Evolutionary conservation across 2,888 invertebrate genomes (phyloP).

Genomic region (Thera obeliscata): DNA sequence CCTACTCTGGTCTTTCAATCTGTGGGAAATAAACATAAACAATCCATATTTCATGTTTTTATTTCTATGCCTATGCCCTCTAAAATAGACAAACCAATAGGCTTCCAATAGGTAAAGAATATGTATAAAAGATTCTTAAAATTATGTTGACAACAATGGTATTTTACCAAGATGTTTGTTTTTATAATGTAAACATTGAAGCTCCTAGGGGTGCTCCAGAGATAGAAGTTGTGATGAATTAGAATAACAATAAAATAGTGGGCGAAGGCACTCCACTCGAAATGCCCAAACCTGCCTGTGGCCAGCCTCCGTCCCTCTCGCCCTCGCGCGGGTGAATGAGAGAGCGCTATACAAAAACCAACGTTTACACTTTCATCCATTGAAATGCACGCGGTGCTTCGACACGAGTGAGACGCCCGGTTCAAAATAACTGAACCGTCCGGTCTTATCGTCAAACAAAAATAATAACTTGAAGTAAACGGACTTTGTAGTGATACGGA

Average conservation of each 20-base stretch:
- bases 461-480: conserved; percentile 62
- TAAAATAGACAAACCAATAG: conserved; percentile 2
- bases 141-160: conserved; percentile 9
- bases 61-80: conserved; percentile 42
- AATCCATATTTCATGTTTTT: conserved; percentile 63
- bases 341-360: conserved; percentile 81
- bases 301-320: conserved; percentile 62
- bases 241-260: conserved; percentile 75
- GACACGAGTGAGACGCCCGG: conserved; percentile 74
- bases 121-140: neutral
- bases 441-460: conserved; percentile 66
- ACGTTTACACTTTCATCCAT: conserved; percentile 82
- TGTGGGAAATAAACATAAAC: conserved; percentile 79
- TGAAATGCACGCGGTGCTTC: conserved; percentile 81
- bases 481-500: conserved; percentile 58
- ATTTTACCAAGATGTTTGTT: conserved; percentile 23
- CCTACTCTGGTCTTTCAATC: conserved; percentile 83
- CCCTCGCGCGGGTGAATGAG: conserved; percentile 62
- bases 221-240: conserved; percentile 52
- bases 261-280: conserved; percentile 73
- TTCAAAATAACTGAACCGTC: conserved; percentile 70
- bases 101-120: neutral
- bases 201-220: conserved; percentile 35
- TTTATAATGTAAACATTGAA: conserved; percentile 33
- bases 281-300: conserved; percentile 64